Conservation (phyloP, 2,888 invertebrate genomes). For the Teleiodes luculella region DNA sequence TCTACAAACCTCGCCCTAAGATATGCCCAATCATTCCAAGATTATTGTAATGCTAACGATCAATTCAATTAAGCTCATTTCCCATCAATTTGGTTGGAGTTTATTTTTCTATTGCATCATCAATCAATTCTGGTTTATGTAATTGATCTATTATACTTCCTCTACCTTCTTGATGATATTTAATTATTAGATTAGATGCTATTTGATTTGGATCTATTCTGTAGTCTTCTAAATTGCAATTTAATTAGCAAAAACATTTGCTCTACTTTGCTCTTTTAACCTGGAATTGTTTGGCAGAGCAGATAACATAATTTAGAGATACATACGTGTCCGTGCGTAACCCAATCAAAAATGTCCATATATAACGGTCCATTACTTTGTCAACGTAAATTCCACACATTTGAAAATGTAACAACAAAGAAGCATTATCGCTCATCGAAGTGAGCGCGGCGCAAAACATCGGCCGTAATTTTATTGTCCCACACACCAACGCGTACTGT, state of each 20-base stretch:
- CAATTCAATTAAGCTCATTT: conserved; percentile 44
- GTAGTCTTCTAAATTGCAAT: too few species aligned
- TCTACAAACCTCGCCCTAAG: conserved; percentile 25
- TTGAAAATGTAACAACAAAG: conserved; percentile 59
- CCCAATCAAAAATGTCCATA: conserved; percentile 12
- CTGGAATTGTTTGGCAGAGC: too few species aligned
- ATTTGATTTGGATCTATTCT: neutral
- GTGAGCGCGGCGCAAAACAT: conserved; percentile 62
- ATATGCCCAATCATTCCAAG: conserved; percentile 40
- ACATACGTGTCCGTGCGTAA: neutral
- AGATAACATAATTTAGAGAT: too few species aligned
- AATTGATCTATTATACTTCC: conserved; percentile 6
- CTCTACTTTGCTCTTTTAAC: too few species aligned
- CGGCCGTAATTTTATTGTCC: conserved; percentile 68
- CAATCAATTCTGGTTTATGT: conserved; percentile 12
- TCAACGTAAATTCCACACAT: conserved; percentile 31
- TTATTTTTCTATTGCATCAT: conserved; percentile 21
- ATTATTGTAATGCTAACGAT: conserved; percentile 46
- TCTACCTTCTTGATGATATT: neutral
- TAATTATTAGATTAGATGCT: neutral
- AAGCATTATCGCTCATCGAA: conserved; percentile 66
- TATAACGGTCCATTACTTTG: conserved; percentile 13
- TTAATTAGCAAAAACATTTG: too few species aligned
- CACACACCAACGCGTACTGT: conserved; percentile 35
- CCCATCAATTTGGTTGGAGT: conserved; percentile 34